phyloP scores from a whole-genome alignment of 1,140 invertebrate genomes.

The Caenorhabditis inopinata region DNA sequence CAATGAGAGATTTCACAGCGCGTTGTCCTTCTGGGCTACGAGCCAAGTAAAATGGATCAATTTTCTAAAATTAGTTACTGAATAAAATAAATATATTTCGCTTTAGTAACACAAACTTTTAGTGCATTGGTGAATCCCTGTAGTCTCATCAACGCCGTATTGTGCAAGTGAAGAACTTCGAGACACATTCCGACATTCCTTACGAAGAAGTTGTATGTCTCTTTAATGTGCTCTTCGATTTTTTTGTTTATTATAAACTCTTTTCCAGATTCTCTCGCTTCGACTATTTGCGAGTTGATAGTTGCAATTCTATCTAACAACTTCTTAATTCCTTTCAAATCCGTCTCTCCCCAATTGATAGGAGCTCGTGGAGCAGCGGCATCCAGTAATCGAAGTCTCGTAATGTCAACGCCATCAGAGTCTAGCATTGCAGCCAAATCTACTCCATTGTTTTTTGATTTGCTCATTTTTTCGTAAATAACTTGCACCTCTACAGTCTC shows the following conservation, averaged over 20 bases:
- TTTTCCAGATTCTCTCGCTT: constrained; percentile 21
- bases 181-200: constrained; percentile 53
- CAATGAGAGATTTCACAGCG: constrained; percentile 57
- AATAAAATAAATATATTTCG: too few relatives aligned
- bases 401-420: constrained; percentile 57
- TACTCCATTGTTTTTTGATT: constrained; percentile 91
- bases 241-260: neutral
- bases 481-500: constrained; percentile 33
- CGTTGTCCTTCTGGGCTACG: constrained; percentile 56
- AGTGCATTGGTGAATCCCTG: constrained; percentile 59
- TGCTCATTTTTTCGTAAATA: constrained; percentile 90
- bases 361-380: constrained; percentile 51
- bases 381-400: constrained; percentile 56
- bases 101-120: too few relatives aligned
- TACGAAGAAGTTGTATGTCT: constrained; percentile 59
- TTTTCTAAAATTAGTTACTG: constrained; percentile 52
- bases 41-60: constrained; percentile 47
- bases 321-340: constrained; percentile 56
- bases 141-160: constrained; percentile 55
- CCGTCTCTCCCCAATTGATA: constrained; percentile 59
- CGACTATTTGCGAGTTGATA: constrained; percentile 51
- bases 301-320: constrained; percentile 51
- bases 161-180: constrained; percentile 59
- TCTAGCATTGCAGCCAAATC: constrained; percentile 74
- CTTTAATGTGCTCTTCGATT: constrained; percentile 40